Evolutionary conservation across 2,888 invertebrate species (phyloP), one percentile per base, ranked within the genome.

Genomic region (Neocrepidodera transversa): DNA sequence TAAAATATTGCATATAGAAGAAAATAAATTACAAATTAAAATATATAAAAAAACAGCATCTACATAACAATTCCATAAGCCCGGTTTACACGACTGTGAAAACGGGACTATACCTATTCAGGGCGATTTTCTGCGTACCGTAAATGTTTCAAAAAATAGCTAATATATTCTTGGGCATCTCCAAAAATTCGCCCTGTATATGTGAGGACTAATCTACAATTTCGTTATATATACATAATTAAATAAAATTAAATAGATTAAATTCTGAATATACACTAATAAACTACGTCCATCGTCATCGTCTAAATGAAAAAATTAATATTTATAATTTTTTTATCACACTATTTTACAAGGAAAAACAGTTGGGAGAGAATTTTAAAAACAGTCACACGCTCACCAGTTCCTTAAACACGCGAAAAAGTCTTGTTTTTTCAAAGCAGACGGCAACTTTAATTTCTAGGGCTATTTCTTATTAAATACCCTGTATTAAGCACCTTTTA

Each of bases 221-320:
- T 38, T 38, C 38, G 7, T 28, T 13, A 14, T 11, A 35, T 10
- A 30, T 30, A n/a, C n/a, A n/a, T n/a, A n/a, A n/a, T n/a, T n/a
- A n/a, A n/a, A n/a, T n/a, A n/a, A n/a, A n/a, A n/a, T n/a, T n/a
- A n/a, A n/a, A n/a, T n/a, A n/a, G n/a, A n/a, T n/a, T n/a, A n/a
- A n/a, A 18, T 51, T 3, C 2, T 16, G 14, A 45, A 20, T 45
- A 35, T 54, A 36, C 35, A 32, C 20, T 53, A 18, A 20, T 38
- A 48, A 30, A 53, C 53, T 53, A 43, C 53, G 53, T 53, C 53
- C 53, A 45, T 42, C 26, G 38, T n/a, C n/a, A n/a, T n/a, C n/a
- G n/a, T 18, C 32, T 20, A 6, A 28, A 16, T 26, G 11, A 28
- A 45, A 26, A 43, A 45, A 14, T 26, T 11, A 18, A 40, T 40